A percentile compares a stretch with the other conserved stretches of the same genome.
Evolutionary conservation across 2,113 vertebrate genomes (phyloP).

Genomic region (Caranx melampygus): DNA sequence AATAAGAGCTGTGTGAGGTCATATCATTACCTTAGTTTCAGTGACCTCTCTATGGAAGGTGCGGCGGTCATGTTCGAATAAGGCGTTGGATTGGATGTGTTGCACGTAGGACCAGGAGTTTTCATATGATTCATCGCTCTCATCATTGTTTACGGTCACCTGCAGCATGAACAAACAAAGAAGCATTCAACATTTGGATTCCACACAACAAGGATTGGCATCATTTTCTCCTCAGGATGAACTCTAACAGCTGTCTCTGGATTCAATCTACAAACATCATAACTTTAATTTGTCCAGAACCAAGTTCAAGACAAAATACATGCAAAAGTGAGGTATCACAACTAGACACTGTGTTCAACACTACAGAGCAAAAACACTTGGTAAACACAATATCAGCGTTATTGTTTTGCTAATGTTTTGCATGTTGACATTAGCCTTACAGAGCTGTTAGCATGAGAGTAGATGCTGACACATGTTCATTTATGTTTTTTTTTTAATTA

Average conservation of each 20-base stretch:
- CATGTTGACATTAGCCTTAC: too few relatives aligned
- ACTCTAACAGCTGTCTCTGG: not conserved
- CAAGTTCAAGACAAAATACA: not conserved
- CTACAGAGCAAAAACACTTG: too few relatives aligned
- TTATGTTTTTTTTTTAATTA: too few relatives aligned
- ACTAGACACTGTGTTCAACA: too few relatives aligned
- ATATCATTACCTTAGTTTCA: slow-evolving; percentile 61
- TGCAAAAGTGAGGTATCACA: not conserved
- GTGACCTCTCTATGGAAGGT: slow-evolving; percentile 78
- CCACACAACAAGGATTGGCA: not conserved
- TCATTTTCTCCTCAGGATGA: not conserved
- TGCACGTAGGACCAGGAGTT: slow-evolving; percentile 93
- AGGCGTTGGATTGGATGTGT: slow-evolving; percentile 54
- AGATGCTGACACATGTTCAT: not conserved
- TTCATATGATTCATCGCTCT: slow-evolving; percentile 90
- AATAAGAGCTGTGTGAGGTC: not conserved
- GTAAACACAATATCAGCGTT: too few relatives aligned
- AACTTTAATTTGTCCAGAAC: too few relatives aligned
- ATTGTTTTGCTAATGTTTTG: too few relatives aligned
- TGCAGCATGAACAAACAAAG: slow-evolving; percentile 53
- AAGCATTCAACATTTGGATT: not conserved
- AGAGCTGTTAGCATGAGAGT: not conserved
- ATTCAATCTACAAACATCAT: not conserved
- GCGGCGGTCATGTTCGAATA: slow-evolving; percentile 72
- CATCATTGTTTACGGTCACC: slow-evolving; percentile 91